Evolutionary conservation across 2,888 invertebrate species (phyloP).

Genomic region (Deilephila porcellus): DNA sequence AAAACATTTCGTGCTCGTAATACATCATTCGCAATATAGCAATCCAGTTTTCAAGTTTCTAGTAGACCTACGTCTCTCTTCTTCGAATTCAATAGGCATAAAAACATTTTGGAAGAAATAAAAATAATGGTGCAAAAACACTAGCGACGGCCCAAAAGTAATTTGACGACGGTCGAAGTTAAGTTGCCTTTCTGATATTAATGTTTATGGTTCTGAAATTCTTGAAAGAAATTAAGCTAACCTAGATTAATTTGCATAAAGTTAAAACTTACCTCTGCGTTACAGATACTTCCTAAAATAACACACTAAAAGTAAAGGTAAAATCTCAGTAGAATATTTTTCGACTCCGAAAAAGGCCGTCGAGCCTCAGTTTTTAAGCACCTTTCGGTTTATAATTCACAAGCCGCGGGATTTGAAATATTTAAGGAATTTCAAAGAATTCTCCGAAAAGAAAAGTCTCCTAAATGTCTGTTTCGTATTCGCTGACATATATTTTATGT

Average conservation of each 20-base stretch:
- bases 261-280: background rate
- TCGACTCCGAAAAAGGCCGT: background rate
- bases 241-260: background rate
- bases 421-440: background rate
- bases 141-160: slow-evolving; percentile 25
- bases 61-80: slow-evolving; percentile 46
- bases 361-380: background rate
- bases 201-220: background rate
- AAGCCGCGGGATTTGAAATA: background rate
- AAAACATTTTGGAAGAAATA: slow-evolving; percentile 24
- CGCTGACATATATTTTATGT: background rate
- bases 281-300: slow-evolving; percentile 11
- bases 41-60: slow-evolving; percentile 50
- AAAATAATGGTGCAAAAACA: slow-evolving; percentile 28
- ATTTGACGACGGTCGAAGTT: slow-evolving; percentile 29
- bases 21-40: slow-evolving; percentile 58
- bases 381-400: slow-evolving; percentile 15
- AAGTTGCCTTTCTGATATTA: slow-evolving; percentile 21
- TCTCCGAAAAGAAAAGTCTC: too few relatives aligned
- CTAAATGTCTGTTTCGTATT: background rate
- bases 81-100: slow-evolving; percentile 18
- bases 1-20: slow-evolving; percentile 54
- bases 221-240: background rate
- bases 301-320: slow-evolving; percentile 9
- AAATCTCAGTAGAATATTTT: background rate